Percentiles rank a stretch among this genome's conserved stretches.
Evolutionary conservation across 2,888 invertebrate species (phyloP).

Genomic region (Sphecodes monilicornis): DNA sequence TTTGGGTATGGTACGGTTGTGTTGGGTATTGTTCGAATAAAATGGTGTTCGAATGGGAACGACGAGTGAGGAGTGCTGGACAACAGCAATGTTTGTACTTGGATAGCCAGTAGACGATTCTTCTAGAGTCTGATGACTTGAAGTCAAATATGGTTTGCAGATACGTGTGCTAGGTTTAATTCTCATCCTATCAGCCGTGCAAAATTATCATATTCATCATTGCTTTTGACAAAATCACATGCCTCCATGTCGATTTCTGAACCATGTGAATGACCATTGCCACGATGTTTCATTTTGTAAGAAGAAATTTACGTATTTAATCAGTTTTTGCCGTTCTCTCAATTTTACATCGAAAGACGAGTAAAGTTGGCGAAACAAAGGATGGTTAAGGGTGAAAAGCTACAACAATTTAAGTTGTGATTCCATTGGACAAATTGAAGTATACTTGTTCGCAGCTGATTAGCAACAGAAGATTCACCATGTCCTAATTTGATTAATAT

Average conservation of each 20-base stretch:
- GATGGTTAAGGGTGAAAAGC: not conserved
- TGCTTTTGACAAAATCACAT: not conserved
- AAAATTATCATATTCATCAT: not conserved
- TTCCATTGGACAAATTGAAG: not conserved
- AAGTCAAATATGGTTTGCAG: not conserved
- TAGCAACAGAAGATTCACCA: not conserved
- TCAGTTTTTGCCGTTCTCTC: too few relatives aligned
- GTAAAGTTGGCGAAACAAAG: not conserved
- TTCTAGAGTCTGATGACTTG: not conserved
- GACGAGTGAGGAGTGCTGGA: not conserved
- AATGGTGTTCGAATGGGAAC: not conserved
- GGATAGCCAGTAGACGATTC: not conserved
- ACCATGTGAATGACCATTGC: too few relatives aligned
- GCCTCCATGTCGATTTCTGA: too few relatives aligned
- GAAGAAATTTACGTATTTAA: too few relatives aligned
- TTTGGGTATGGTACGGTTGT: not conserved
- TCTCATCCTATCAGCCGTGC: not conserved
- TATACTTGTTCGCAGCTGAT: not conserved
- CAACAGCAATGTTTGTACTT: not conserved
- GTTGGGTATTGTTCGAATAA: not conserved
- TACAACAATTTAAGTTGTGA: not conserved
- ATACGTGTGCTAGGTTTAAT: not conserved
- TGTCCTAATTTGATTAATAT: not conserved
- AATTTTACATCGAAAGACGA: too few relatives aligned
- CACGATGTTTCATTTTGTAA: too few relatives aligned